Conservation (phyloP, 1,140 invertebrate species). For the Bombyx mandarina region DNA sequence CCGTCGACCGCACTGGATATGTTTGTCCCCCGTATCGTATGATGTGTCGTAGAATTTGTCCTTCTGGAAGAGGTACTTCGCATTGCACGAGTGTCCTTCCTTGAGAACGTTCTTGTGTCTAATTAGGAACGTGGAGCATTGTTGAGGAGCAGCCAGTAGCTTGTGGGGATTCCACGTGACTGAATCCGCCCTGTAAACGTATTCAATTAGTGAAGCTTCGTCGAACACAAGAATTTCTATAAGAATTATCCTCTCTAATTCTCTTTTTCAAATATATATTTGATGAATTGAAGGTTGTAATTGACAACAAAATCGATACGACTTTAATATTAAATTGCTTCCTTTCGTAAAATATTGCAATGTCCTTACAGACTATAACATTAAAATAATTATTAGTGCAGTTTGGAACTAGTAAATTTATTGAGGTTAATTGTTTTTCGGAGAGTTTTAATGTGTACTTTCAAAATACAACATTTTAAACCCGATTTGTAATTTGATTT, state of each 20-base stretch:
- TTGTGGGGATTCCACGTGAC: slow-evolving; percentile 97
- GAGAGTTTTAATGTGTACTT: not conserved
- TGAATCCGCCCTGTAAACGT: slow-evolving; percentile 83
- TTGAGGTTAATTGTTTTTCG: not conserved
- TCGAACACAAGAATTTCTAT: too few species aligned
- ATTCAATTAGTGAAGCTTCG: slow-evolving; percentile 3
- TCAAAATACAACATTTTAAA: not conserved
- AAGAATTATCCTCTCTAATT: not conserved
- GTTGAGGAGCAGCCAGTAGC: slow-evolving; percentile 88
- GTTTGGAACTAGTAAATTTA: not conserved
- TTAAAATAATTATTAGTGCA: not conserved
- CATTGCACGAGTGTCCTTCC: slow-evolving; percentile 79
- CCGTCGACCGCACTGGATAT: slow-evolving; percentile 91
- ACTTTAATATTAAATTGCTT: too few species aligned
- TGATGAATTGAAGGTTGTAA: too few species aligned
- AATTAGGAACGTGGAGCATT: slow-evolving; percentile 89
- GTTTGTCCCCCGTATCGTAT: slow-evolving; percentile 95
- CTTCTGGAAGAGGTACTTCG: slow-evolving; percentile 94
- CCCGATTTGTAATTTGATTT: not conserved
- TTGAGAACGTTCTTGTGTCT: slow-evolving; percentile 77
- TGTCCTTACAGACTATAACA: too few species aligned
- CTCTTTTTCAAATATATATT: slow-evolving; percentile 2
- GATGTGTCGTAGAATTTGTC: slow-evolving; percentile 96
- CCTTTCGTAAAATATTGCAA: too few species aligned
- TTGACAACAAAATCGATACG: too few species aligned